These are phyloP conservation scores for Eupeodes corollae DNA, from an alignment of 1,140 invertebrate genomes.

Conservation along the genomic window DNA sequence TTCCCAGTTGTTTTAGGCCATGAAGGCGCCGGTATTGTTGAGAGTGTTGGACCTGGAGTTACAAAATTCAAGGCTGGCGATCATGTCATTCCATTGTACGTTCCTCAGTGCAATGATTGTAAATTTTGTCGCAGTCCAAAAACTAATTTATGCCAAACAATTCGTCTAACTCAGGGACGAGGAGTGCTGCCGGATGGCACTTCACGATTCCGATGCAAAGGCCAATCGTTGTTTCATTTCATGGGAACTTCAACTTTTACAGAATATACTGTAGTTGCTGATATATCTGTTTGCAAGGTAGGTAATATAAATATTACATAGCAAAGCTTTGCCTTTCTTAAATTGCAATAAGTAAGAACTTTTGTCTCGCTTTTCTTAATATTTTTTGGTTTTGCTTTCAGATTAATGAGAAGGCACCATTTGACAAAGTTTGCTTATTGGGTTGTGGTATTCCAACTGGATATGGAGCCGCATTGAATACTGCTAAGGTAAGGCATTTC, in stretches of 20 bases:
- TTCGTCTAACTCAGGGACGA: slow-evolving; percentile 74
- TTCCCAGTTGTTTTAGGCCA: slow-evolving; percentile 91
- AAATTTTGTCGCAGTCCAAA: slow-evolving; percentile 93
- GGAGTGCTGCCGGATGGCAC: slow-evolving; percentile 96
- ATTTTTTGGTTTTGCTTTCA: slow-evolving; percentile 11
- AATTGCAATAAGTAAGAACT: no score
- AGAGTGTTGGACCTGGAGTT: slow-evolving; percentile 90
- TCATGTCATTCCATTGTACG: slow-evolving; percentile 91
- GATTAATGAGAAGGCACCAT: slow-evolving; percentile 59
- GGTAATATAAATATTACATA: slow-evolving; percentile 7
- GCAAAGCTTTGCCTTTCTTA: no score
- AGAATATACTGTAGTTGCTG: slow-evolving; percentile 95
- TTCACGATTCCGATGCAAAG: slow-evolving; percentile 82
- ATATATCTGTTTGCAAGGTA: slow-evolving; percentile 85
- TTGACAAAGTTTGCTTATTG: slow-evolving; percentile 87
- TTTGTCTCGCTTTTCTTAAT: not conserved
- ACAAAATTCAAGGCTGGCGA: slow-evolving; percentile 80
- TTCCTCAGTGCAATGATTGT: slow-evolving; percentile 92
- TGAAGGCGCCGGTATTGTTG: slow-evolving; percentile 91
- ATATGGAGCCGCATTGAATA: slow-evolving; percentile 88
- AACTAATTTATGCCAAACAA: slow-evolving; percentile 94
- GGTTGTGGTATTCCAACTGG: slow-evolving; percentile 94
- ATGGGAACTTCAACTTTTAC: slow-evolving; percentile 98
- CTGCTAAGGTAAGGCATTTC: slow-evolving; percentile 60
- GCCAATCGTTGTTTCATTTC: slow-evolving; percentile 78